Percentiles rank a stretch among this genome's conserved stretches.
Evolutionary conservation across 2,888 invertebrate genomes (phyloP).

Genomic region (Phymatocera aterrima): DNA sequence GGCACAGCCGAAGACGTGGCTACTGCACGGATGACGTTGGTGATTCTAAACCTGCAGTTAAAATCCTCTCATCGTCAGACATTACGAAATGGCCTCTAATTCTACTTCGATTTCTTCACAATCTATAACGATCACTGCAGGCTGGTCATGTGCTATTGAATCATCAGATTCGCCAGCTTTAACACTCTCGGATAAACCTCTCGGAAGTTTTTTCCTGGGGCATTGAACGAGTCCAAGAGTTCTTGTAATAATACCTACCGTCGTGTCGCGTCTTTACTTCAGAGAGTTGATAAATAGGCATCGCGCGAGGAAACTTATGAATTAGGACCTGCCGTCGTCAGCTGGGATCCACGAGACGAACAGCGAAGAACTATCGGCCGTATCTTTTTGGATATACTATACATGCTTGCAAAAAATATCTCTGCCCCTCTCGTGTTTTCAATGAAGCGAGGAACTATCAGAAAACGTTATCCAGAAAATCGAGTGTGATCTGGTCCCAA

Average conservation of each 20-base stretch:
- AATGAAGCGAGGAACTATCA: neutral
- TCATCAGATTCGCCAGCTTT: constrained; percentile 7
- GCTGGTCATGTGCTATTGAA: neutral
- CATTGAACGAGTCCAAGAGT: constrained; percentile 15
- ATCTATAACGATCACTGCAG: neutral
- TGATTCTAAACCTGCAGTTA: neutral
- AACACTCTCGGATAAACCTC: neutral
- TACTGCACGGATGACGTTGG: neutral
- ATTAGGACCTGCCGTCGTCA: neutral
- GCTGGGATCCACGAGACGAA: neutral
- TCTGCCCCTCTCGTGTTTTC: neutral
- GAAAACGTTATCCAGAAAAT: neutral
- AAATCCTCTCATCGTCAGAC: neutral
- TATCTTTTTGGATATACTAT: too few species aligned
- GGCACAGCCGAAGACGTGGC: neutral
- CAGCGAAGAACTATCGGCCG: neutral
- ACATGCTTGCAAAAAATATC: neutral
- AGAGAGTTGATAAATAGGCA: constrained; percentile 18
- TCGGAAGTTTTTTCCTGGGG: neutral
- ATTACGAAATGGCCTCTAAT: neutral
- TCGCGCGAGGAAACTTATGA: constrained; percentile 11
- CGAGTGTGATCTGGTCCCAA: neutral
- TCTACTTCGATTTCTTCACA: neutral
- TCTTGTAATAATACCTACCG: neutral
- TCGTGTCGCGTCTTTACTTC: constrained; percentile 1